Percentiles rank a stretch among this genome's conserved stretches.
Evolutionary conservation across 2,797 vertebrate genomes (phyloP).

Genomic region (Cichlasoma orientale): DNA sequence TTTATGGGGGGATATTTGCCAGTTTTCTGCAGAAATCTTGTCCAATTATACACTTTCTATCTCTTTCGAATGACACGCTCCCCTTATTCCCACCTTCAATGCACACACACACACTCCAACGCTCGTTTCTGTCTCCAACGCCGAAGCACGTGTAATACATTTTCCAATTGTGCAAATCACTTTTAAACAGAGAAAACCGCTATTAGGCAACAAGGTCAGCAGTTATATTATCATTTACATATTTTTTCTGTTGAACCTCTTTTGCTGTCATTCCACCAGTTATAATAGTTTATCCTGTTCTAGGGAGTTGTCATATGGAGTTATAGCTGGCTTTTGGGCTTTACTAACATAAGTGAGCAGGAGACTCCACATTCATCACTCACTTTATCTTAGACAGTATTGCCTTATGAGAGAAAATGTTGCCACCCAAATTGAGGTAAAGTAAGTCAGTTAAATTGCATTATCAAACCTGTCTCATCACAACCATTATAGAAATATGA

Average conservation of each 20-base stretch:
- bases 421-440: too few species aligned
- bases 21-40: slow-evolving; percentile 30
- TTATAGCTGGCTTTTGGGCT: neutral
- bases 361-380: neutral
- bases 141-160: neutral
- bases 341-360: neutral
- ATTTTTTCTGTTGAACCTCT: neutral
- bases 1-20: slow-evolving; percentile 39
- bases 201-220: neutral
- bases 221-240: neutral
- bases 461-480: too few species aligned
- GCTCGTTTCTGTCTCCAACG: neutral
- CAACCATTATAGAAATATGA: too few species aligned
- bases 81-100: neutral
- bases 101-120: neutral
- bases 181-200: neutral
- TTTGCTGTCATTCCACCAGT: neutral
- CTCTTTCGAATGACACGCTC: slow-evolving; percentile 7
- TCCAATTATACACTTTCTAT: slow-evolving; percentile 39
- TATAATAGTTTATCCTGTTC: neutral
- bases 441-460: too few species aligned
- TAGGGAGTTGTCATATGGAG: neutral
- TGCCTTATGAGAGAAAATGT: neutral
- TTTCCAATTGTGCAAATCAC: neutral
- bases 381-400: neutral